Evolutionary conservation across 1,140 invertebrate genomes (phyloP).

Genomic region (Papilio dardanus): DNA sequence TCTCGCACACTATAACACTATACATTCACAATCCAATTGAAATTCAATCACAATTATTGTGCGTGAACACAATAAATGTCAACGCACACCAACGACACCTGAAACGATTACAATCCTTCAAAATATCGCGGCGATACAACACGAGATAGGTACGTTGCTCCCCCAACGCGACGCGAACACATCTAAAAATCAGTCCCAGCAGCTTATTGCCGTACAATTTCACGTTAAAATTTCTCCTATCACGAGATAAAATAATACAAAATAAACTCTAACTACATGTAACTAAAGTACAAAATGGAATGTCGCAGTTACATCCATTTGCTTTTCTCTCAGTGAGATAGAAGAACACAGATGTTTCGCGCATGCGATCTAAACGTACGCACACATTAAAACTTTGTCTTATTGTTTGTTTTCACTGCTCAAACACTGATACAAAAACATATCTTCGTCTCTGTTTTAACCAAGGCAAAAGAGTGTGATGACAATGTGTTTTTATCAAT

Average conservation of each 20-base stretch:
- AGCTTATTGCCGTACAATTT: constrained; percentile 74
- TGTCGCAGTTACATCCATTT: constrained; percentile 45
- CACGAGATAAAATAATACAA: constrained; percentile 34
- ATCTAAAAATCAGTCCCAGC: constrained; percentile 79
- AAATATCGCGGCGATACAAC: constrained; percentile 45
- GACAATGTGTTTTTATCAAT: not conserved
- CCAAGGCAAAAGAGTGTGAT: not conserved
- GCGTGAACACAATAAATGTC: constrained; percentile 46
- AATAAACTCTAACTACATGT: constrained; percentile 38
- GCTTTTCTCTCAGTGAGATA: constrained; percentile 49
- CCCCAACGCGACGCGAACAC: constrained; percentile 61
- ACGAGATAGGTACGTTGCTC: constrained; percentile 58
- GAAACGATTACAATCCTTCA: constrained; percentile 42
- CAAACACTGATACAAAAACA: not conserved
- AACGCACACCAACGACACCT: constrained; percentile 44
- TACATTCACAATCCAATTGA: constrained; percentile 26
- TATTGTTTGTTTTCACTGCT: constrained; percentile 43
- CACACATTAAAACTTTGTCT: constrained; percentile 44
- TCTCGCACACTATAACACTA: constrained; percentile 17
- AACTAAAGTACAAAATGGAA: constrained; percentile 40
- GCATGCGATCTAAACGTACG: constrained; percentile 68
- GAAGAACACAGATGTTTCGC: constrained; percentile 76
- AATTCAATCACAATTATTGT: constrained; percentile 4
- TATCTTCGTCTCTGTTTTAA: not conserved
- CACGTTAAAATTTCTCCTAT: constrained; percentile 58